A percentile compares a stretch with the other conserved stretches of the same genome.
Conservation (phyloP, 1,140 invertebrate genomes). For the Hermatobates lingyangjiaoensis region DNA sequence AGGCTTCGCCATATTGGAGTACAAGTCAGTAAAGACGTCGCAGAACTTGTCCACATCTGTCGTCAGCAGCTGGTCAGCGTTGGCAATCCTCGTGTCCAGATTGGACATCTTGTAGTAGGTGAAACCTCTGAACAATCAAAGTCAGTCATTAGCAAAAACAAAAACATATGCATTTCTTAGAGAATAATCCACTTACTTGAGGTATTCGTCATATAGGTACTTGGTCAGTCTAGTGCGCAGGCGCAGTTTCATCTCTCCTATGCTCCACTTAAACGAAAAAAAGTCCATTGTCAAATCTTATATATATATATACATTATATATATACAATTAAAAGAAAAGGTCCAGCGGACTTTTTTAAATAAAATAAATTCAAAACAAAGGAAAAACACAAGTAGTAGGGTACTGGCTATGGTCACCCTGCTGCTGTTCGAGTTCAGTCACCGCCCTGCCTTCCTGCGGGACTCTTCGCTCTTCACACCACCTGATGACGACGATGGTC, state of each 20-base stretch:
- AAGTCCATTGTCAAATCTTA: background rate
- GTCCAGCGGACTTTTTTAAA: no score
- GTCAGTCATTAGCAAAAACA: background rate
- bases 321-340: background rate
- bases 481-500: no score
- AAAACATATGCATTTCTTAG: background rate
- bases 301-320: background rate
- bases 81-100: constrained; percentile 82
- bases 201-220: constrained; percentile 75
- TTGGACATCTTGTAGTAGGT: constrained; percentile 97
- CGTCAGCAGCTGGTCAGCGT: constrained; percentile 89
- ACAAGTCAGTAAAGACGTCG: constrained; percentile 81
- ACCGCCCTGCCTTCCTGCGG: no score
- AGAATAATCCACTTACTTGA: constrained; percentile 44
- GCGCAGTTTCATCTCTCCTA: constrained; percentile 79
- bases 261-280: constrained; percentile 43
- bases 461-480: no score
- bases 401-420: background rate
- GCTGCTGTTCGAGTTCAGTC: no score
- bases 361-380: no score
- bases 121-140: constrained; percentile 49
- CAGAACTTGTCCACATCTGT: constrained; percentile 96
- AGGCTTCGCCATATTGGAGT: constrained; percentile 95
- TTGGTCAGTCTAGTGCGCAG: constrained; percentile 75
- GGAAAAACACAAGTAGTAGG: background rate